Evolutionary conservation across 2,888 invertebrate species (phyloP), one percentile per base, ranked within the genome.

Genomic region (Steinernema hermaphroditum): DNA sequence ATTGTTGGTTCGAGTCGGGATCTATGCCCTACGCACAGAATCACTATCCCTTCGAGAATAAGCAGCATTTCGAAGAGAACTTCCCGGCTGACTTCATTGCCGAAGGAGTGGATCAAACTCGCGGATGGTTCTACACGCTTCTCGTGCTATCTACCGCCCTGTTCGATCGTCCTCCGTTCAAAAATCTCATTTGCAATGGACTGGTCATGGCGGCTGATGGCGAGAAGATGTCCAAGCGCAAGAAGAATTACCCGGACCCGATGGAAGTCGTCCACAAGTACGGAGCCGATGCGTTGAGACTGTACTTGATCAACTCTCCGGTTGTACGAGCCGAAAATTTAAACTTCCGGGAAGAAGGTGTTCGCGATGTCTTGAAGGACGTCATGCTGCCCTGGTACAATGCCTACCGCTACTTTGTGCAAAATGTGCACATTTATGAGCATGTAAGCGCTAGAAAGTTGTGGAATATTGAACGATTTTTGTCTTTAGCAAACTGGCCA

Each of bases 1-100:
- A 99, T 88, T 99, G 98, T 87, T 99, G 98, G 98, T 99, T 99
- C 88, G 98, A 99, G 88, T 96, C 96, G 0, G 97, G 98, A 2
- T 94, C 95, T 24, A 98, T 98, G 98, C 98, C 98, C 0, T 98
- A 96, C 86, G 97, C 95, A 0, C 95, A 96, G 87, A 90, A 91
- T 82, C 96, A 96, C 88, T 98, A 93, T 87, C 98, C 98, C 0
- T 98, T 98, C 88, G 94, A 96, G 87, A 92, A 92, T 84, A 90
- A 90, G 80, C 74, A 77, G 85, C 92, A 93, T 72, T 96, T 96
- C 87, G 92, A 93, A 77, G 92, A 92, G 46, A 91, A 91, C 78
- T 99, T 98, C 86, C 98, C 98, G 0, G 98, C 98, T 0, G 95
- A 99, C 89, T 99, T 99, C 86, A 95, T 99, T 86, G 96, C 95